phyloP scores from a whole-genome alignment of 2,888 invertebrate genomes.

The Eumacrocentrus americanus region DNA sequence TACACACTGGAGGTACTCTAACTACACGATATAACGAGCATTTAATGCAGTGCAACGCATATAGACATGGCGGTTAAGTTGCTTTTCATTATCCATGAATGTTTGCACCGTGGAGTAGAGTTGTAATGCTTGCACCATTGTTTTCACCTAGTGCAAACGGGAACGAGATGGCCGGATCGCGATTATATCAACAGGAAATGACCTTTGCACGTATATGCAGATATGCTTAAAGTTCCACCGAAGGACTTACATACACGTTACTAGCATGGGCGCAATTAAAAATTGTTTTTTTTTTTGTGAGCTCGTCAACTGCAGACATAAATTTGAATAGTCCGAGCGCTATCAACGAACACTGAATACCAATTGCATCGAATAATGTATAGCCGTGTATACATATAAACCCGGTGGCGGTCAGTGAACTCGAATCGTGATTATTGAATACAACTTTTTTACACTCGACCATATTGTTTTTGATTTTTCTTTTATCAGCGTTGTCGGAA shows the following conservation, averaged over 20 bases:
- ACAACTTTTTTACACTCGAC: background rate
- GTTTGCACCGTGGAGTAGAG: background rate
- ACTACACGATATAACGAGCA: background rate
- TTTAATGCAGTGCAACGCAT: background rate
- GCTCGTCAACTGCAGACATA: background rate
- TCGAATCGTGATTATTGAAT: background rate
- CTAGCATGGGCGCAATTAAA: too few species aligned
- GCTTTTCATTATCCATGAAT: background rate
- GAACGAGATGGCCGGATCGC: background rate
- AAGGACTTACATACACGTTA: too few species aligned
- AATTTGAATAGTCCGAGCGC: background rate
- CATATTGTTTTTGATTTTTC: background rate
- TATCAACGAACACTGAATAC: conserved; percentile 19
- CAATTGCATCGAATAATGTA: conserved; percentile 18
- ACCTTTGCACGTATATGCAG: background rate
- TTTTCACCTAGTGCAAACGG: background rate
- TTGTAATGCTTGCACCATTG: background rate
- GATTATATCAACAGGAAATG: background rate
- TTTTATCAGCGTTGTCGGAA: background rate
- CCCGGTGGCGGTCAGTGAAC: background rate
- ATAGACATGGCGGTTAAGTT: background rate
- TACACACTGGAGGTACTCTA: background rate
- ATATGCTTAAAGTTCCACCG: too few species aligned
- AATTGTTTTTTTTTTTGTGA: too few species aligned
- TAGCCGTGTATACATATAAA: background rate